These are phyloP conservation scores for Sminthurinus aureus DNA, from an alignment of 2,888 invertebrate species.

Conservation along the genomic window DNA sequence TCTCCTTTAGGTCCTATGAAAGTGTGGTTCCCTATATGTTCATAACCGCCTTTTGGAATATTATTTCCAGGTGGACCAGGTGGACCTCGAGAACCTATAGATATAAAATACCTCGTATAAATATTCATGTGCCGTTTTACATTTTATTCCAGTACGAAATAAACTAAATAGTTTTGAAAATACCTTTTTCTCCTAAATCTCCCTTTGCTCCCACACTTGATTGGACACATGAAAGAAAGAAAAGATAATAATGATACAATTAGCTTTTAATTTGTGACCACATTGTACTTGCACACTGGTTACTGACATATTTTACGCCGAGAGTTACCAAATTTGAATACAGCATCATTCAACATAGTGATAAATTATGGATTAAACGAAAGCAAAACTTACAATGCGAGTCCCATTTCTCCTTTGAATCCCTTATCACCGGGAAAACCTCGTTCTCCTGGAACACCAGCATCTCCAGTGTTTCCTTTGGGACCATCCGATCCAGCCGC, in stretches of 20 bases:
- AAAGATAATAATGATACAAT: too few species aligned
- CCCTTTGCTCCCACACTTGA: constrained; percentile 70
- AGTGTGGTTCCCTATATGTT: constrained; percentile 45
- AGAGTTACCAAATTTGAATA: too few species aligned
- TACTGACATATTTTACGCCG: too few species aligned
- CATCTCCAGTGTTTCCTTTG: constrained; percentile 88
- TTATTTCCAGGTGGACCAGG: constrained; percentile 64
- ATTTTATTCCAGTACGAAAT: too few species aligned
- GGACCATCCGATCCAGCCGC: constrained; percentile 67
- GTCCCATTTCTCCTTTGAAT: constrained; percentile 70
- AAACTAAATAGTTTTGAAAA: background rate
- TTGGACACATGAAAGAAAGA: too few species aligned
- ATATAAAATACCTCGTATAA: too few species aligned
- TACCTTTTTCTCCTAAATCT: constrained; percentile 69
- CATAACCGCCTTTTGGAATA: constrained; percentile 51
- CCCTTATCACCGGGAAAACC: constrained; percentile 78
- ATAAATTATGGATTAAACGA: too few species aligned
- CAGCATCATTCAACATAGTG: too few species aligned
- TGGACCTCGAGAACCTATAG: constrained; percentile 63
- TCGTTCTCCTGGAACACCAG: constrained; percentile 75
- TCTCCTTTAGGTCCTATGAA: constrained; percentile 62
- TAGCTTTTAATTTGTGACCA: too few species aligned
- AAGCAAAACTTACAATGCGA: constrained; percentile 63
- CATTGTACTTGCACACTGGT: too few species aligned
- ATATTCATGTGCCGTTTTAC: too few species aligned